Evolutionary conservation across 2,797 vertebrate genomes (phyloP).

Genomic region (Halcyon chelicuti): DNA sequence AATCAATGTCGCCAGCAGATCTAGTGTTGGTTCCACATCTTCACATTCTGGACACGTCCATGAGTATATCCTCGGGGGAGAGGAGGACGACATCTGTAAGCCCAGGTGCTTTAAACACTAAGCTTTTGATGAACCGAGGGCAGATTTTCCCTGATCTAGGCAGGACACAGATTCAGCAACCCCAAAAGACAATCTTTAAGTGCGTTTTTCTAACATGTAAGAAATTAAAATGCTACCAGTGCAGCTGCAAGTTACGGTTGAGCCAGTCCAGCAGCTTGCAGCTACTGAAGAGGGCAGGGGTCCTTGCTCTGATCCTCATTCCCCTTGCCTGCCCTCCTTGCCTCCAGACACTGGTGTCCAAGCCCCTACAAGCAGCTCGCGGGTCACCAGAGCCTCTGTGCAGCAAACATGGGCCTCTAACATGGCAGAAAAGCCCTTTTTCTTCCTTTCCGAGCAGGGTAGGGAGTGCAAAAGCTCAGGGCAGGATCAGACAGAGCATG

Average conservation of each 20-base stretch:
- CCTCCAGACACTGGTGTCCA: neutral
- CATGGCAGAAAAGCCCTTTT: neutral
- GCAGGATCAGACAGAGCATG: neutral
- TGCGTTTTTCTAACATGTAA: rapidly evolving
- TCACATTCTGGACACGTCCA: neutral
- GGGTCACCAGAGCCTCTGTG: neutral
- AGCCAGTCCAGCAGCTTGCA: neutral
- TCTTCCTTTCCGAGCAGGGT: neutral
- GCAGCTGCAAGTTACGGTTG: neutral
- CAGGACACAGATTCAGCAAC: neutral
- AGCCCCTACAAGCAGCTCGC: neutral
- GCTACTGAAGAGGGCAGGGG: neutral
- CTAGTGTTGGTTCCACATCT: neutral
- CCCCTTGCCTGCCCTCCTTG: too few species aligned
- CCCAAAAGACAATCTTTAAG: neutral
- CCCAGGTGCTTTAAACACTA: neutral
- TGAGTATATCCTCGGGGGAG: rapidly evolving
- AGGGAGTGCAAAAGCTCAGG: neutral
- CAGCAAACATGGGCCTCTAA: neutral
- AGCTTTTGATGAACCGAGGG: neutral
- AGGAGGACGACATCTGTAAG: neutral
- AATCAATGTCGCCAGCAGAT: rapidly evolving
- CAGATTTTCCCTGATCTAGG: neutral
- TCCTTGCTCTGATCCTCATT: neutral
- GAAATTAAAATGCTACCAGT: neutral